A percentile compares a stretch with the other conserved stretches of the same genome.
Evolutionary conservation across 2,888 invertebrate species (phyloP).

Genomic region (Copidosoma aretas): DNA sequence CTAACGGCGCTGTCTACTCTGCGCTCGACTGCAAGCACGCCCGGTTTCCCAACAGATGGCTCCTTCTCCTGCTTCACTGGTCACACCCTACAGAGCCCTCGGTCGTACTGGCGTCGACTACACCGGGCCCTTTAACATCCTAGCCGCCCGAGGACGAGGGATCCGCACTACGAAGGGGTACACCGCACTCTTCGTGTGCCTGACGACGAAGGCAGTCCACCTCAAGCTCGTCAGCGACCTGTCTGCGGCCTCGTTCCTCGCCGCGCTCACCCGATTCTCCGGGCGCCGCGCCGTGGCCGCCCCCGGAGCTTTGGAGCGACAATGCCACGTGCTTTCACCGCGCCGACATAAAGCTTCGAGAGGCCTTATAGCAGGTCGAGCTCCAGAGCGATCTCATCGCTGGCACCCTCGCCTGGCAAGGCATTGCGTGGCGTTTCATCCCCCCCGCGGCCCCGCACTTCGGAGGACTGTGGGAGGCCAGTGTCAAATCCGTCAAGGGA

Average conservation of each 20-base stretch:
- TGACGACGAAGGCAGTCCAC: constrained; percentile 5
- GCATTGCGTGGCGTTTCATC: not conserved
- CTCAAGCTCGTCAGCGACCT: constrained; percentile 8
- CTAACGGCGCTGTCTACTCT: not conserved
- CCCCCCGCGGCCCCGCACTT: not conserved
- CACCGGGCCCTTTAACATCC: not conserved
- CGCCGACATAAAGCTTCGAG: not conserved
- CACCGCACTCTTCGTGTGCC: not conserved
- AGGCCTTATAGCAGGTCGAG: not conserved
- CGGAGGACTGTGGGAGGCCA: not conserved
- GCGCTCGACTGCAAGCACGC: not conserved
- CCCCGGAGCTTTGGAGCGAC: constrained; percentile 2
- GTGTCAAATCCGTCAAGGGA: not conserved
- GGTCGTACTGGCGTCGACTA: not conserved
- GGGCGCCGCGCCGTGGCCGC: constrained; percentile 47
- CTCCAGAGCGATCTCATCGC: not conserved
- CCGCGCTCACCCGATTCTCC: not conserved
- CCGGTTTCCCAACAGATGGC: not conserved
- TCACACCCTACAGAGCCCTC: not conserved
- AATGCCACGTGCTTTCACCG: not conserved
- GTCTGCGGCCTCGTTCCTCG: constrained; percentile 3
- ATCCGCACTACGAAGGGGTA: not conserved
- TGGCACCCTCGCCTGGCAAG: not conserved
- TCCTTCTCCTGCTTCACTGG: not conserved
- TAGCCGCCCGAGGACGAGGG: not conserved